Percentiles rank a stretch among this genome's conserved stretches.
phyloP scores from a whole-genome alignment of 2,797 vertebrate genomes.

The Cynopterus sphinx region DNA sequence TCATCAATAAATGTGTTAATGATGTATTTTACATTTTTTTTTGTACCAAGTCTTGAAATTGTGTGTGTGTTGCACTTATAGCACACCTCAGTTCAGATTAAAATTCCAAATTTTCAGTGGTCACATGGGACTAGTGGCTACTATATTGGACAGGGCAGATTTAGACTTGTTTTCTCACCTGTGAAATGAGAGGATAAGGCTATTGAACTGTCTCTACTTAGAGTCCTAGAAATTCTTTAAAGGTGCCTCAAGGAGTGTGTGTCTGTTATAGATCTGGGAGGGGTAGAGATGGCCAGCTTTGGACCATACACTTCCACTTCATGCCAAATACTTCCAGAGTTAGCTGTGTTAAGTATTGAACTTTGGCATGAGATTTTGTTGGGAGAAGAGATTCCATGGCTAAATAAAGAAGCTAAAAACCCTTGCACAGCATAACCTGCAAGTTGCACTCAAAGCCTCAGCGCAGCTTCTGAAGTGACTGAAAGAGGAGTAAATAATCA shows the following conservation, averaged over 20 bases:
- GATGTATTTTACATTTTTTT: background rate
- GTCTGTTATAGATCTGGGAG: background rate
- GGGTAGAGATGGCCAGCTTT: background rate
- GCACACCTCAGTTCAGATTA: background rate
- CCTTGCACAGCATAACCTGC: background rate
- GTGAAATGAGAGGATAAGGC: background rate
- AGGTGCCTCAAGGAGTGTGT: background rate
- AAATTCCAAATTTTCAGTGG: background rate
- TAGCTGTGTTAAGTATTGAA: background rate
- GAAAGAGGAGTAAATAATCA: background rate
- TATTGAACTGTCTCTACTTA: background rate
- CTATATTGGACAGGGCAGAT: background rate
- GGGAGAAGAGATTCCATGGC: background rate
- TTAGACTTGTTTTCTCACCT: background rate
- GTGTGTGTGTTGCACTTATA: background rate
- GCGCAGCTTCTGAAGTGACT: background rate
- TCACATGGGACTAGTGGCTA: background rate
- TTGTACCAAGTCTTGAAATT: background rate
- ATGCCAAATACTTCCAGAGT: background rate
- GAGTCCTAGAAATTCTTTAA: background rate
- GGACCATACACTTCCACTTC: background rate
- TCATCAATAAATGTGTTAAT: background rate
- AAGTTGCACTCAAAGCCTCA: background rate
- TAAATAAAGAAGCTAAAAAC: conserved; percentile 9
- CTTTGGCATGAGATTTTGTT: background rate